Base-by-base conservation (phyloP, 2,113 vertebrate genomes). In the Plestiodon gilberti region DNA sequence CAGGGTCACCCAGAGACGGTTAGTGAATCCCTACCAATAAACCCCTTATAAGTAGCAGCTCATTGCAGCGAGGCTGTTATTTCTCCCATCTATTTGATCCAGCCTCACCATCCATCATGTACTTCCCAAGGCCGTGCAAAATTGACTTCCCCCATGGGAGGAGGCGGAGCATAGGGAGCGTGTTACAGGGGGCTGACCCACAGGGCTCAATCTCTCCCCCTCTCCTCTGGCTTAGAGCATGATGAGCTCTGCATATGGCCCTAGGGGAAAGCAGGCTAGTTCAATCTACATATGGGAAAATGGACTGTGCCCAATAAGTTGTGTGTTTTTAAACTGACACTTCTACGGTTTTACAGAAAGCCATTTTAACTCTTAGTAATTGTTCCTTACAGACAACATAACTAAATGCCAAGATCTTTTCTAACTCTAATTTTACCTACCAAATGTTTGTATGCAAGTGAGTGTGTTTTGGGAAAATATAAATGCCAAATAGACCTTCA, bases 401-500 rank as follows among this genome's bases (percentile, higher is more conserved):
- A 88, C 76, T 59, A 80, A 74, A 64, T 76, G 23, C 69, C n/a
- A 67, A 80, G n/a, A 78, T 48, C n/a, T 75, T 91, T 89, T 89
- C 43, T 81, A 59, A 40, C 3, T 65, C 48, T 76, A 79, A 74
- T 88, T 89, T 86, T 84, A 89, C 86, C 88, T 83, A 80, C 83
- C 87, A 85, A 93, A 95, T 93, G 38, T 78, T 95, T 95, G 96
- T 97, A 93, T 96, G 61, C 64, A 57, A 75, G 43, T 55, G 69
- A 69, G 57, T 59, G 78, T 87, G 78, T 87, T 87, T 97, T 95
- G 93, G 92, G 88, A 95, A 97, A 96, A 96, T 95, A 95, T 93
- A 96, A 97, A 96, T 94, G 96, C 94, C 94, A 96, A 95, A 95
- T 95, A 95, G 96, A 96, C 94, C 93, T 96, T 94, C 92, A 96